Conservation (phyloP, 2,113 vertebrate genomes). For the Castor canadensis region DNA sequence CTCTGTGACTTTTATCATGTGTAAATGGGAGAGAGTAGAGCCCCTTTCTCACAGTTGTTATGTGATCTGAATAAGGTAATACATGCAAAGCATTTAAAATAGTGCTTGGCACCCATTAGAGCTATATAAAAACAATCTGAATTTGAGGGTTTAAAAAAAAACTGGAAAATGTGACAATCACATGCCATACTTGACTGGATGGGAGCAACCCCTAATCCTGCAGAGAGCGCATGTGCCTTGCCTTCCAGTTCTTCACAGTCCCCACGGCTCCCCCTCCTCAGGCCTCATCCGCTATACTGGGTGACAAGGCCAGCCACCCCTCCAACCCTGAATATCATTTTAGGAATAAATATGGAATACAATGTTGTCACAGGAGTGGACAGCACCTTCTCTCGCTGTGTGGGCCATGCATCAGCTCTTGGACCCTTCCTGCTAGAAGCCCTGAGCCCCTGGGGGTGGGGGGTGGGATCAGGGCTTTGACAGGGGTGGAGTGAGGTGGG, state of each 20-base stretch:
- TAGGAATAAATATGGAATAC: neutral
- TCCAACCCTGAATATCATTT: neutral
- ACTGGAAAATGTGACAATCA: neutral
- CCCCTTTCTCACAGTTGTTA: neutral
- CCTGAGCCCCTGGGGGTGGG: neutral
- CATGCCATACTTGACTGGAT: neutral
- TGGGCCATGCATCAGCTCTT: neutral
- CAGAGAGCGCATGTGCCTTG: neutral
- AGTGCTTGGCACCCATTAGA: neutral
- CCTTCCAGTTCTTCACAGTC: neutral
- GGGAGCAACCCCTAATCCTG: neutral
- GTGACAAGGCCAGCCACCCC: neutral
- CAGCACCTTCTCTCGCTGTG: neutral
- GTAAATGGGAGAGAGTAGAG: neutral
- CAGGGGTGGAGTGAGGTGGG: neutral
- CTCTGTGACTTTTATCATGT: neutral
- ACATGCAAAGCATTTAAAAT: neutral
- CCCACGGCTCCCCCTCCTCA: fast-evolving
- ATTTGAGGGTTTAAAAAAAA: constrained; percentile 8
- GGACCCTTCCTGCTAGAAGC: neutral
- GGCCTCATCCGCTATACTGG: neutral
- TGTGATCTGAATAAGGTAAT: constrained; percentile 22
- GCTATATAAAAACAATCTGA: neutral
- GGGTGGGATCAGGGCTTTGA: too few relatives aligned
- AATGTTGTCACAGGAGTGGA: neutral